phyloP scores from a whole-genome alignment of 2,888 invertebrate species.

The Tyria jacobaeae region DNA sequence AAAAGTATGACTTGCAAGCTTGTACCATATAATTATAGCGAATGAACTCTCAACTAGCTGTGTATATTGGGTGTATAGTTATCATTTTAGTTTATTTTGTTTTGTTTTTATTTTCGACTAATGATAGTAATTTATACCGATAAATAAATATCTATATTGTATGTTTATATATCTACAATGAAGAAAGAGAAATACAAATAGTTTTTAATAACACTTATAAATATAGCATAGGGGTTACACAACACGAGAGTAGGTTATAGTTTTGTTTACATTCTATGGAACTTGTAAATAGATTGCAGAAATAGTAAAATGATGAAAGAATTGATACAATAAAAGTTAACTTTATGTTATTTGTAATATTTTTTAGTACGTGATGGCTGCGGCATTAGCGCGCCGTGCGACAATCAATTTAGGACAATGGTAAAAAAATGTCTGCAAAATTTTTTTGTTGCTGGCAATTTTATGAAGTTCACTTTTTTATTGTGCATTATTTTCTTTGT shows the following conservation, averaged over 20 bases:
- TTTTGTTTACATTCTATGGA: slow-evolving; percentile 83
- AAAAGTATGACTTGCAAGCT: slow-evolving; percentile 72
- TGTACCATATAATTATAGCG: slow-evolving; percentile 80
- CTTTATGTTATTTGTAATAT: slow-evolving; percentile 82
- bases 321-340: slow-evolving; percentile 84
- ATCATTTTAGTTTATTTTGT: slow-evolving; percentile 75
- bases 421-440: slow-evolving; percentile 64
- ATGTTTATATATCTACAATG: slow-evolving; percentile 76
- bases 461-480: slow-evolving; percentile 75
- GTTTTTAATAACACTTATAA: slow-evolving; percentile 80
- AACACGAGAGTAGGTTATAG: slow-evolving; percentile 79
- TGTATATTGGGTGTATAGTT: slow-evolving; percentile 86
- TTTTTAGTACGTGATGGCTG: slow-evolving; percentile 67
- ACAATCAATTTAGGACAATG: slow-evolving; percentile 59
- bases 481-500: slow-evolving; percentile 84
- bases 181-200: slow-evolving; percentile 84
- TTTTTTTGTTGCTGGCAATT: slow-evolving; percentile 73
- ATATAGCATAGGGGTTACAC: slow-evolving; percentile 84
- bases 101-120: slow-evolving; percentile 80
- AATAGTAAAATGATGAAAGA: slow-evolving; percentile 77
- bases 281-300: slow-evolving; percentile 83
- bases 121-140: slow-evolving; percentile 85
- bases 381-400: slow-evolving; percentile 37
- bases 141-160: slow-evolving; percentile 80
- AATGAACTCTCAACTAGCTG: slow-evolving; percentile 77